phyloP scores from a whole-genome alignment of 2,113 vertebrate species.

The Anolis carolinensis region DNA sequence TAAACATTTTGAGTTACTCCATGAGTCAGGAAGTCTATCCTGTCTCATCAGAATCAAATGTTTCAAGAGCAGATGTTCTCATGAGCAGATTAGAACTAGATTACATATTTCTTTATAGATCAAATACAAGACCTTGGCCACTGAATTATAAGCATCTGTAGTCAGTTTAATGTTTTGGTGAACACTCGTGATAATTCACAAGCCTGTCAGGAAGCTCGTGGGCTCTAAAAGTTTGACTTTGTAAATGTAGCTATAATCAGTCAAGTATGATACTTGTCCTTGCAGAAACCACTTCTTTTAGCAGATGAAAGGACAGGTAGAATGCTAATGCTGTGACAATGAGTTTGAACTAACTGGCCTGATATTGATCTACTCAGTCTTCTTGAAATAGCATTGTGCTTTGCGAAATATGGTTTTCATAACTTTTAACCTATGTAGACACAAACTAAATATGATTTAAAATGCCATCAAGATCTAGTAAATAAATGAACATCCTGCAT shows the following conservation, averaged over 20 bases:
- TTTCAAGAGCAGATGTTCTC: conserved; percentile 22
- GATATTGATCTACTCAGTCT: neutral
- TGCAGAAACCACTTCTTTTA: neutral
- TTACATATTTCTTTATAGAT: conserved; percentile 25
- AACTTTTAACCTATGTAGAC: neutral
- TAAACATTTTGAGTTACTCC: conserved; percentile 12
- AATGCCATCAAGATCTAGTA: neutral
- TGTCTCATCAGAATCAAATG: conserved; percentile 10
- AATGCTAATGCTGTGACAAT: neutral
- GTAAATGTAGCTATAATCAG: conserved; percentile 7
- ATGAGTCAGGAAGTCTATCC: conserved; percentile 1
- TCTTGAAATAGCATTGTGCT: neutral
- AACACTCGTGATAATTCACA: conserved; percentile 24
- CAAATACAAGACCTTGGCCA: conserved; percentile 31
- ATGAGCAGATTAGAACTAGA: conserved; percentile 33
- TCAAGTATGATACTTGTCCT: conserved; percentile 35
- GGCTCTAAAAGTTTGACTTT: conserved; percentile 32
- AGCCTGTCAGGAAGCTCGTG: conserved; percentile 20
- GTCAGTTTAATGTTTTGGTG: conserved; percentile 24
- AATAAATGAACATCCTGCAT: neutral
- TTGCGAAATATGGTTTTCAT: neutral
- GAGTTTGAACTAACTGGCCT: neutral
- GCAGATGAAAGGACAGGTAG: neutral
- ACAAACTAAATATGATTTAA: neutral
- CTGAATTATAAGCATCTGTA: conserved; percentile 18